Evolutionary conservation across 2,888 invertebrate genomes (phyloP).

Genomic region (Agriopis marginaria): DNA sequence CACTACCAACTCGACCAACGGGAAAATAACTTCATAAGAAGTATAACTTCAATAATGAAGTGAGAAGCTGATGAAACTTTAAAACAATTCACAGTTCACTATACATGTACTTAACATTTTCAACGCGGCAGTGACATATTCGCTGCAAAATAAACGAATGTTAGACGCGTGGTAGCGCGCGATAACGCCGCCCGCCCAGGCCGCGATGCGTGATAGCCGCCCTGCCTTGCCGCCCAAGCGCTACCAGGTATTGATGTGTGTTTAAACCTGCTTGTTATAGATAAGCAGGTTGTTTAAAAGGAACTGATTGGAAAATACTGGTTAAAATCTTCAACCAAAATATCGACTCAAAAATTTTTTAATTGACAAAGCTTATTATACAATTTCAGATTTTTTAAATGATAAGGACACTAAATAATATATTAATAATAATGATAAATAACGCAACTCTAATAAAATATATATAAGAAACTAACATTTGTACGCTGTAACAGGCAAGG

Average conservation of each 20-base stretch:
- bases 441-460: too few relatives aligned
- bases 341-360: too few relatives aligned
- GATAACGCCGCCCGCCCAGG: constrained; percentile 60
- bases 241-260: constrained; percentile 36
- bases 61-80: background rate
- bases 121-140: constrained; percentile 50
- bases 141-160: constrained; percentile 54
- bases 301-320: constrained; percentile 2
- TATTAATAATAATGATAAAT: too few relatives aligned
- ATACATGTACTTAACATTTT: constrained; percentile 42
- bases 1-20: too few relatives aligned
- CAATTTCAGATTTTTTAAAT: too few relatives aligned
- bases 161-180: constrained; percentile 50
- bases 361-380: too few relatives aligned
- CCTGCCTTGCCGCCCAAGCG: constrained; percentile 35
- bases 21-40: too few relatives aligned
- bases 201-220: constrained; percentile 12
- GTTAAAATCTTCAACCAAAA: too few relatives aligned
- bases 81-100: background rate
- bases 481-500: too few relatives aligned
- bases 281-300: constrained; percentile 18
- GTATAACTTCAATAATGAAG: too few relatives aligned
- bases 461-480: too few relatives aligned
- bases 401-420: too few relatives aligned
- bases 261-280: constrained; percentile 20